phyloP scores from a whole-genome alignment of 2,113 vertebrate species.

The Ariopsis seemanni region DNA sequence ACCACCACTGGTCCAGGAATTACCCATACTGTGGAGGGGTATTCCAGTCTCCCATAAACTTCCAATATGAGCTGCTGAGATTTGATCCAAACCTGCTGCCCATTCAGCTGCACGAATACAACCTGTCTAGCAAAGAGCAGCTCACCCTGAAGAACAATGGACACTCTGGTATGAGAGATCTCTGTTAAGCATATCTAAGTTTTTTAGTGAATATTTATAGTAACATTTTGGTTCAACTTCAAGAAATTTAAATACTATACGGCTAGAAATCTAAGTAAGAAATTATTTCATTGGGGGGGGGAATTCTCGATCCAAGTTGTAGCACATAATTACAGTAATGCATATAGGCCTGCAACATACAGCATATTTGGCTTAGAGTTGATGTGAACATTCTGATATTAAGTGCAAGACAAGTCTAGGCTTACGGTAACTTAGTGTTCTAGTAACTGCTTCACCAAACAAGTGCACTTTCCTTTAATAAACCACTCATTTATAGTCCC shows the following conservation, averaged over 20 bases:
- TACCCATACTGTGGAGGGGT: slow-evolving; percentile 86
- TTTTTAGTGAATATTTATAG: background rate
- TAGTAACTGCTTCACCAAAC: background rate
- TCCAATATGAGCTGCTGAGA: slow-evolving; percentile 80
- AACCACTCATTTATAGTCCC: background rate
- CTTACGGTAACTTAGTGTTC: background rate
- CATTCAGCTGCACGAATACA: slow-evolving; percentile 83
- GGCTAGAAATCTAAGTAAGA: background rate
- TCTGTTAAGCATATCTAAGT: background rate
- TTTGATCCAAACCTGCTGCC: slow-evolving; percentile 81
- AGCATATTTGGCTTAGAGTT: background rate
- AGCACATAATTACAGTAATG: background rate
- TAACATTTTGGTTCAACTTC: background rate
- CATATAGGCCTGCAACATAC: background rate
- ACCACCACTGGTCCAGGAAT: slow-evolving; percentile 78
- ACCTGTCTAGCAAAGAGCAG: slow-evolving; percentile 70
- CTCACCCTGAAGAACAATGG: slow-evolving; percentile 90
- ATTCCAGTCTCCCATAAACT: slow-evolving; percentile 90
- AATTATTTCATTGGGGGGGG: background rate
- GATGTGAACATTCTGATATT: background rate
- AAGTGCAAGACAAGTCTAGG: background rate
- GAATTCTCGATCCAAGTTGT: background rate
- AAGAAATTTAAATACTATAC: background rate
- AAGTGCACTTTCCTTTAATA: background rate
- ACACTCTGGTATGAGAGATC: slow-evolving; percentile 81